Percentiles rank a stretch among this genome's conserved stretches.
Evolutionary conservation across 2,797 vertebrate genomes (phyloP).

Genomic region (Pitangus sulphuratus): DNA sequence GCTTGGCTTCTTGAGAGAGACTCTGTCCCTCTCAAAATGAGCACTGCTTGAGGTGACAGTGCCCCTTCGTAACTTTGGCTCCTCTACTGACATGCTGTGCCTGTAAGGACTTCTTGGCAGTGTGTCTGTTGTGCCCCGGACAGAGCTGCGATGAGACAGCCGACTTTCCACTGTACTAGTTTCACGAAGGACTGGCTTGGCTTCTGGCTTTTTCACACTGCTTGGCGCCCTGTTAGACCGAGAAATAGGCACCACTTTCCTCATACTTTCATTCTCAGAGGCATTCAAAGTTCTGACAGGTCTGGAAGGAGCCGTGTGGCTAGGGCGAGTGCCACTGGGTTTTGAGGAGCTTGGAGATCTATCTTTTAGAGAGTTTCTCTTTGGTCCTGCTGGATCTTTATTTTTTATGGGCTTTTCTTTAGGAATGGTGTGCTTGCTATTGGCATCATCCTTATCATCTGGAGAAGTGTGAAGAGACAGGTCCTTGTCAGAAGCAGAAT

Average conservation of each 20-base stretch:
- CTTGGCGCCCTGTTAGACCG: slow-evolving; percentile 76
- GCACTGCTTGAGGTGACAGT: slow-evolving; percentile 61
- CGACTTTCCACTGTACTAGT: slow-evolving; percentile 54
- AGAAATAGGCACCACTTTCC: slow-evolving; percentile 92
- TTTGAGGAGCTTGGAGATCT: slow-evolving; percentile 66
- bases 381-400: slow-evolving; percentile 66
- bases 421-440: slow-evolving; percentile 11
- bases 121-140: slow-evolving; percentile 81
- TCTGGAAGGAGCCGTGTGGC: slow-evolving; percentile 49
- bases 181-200: slow-evolving; percentile 67
- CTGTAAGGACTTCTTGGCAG: slow-evolving; percentile 76
- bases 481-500: slow-evolving; percentile 72
- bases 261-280: slow-evolving; percentile 88
- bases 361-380: slow-evolving; percentile 75
- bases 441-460: slow-evolving; percentile 35
- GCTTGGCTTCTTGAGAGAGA: slow-evolving; percentile 85
- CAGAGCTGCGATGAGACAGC: slow-evolving; percentile 80
- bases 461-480: slow-evolving; percentile 50
- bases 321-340: slow-evolving; percentile 3
- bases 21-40: slow-evolving; percentile 80
- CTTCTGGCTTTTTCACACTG: slow-evolving; percentile 76
- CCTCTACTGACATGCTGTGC: slow-evolving; percentile 84
- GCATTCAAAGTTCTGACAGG: slow-evolving; percentile 82
- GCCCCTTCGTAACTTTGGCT: slow-evolving; percentile 80
- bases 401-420: slow-evolving; percentile 66